A percentile compares a stretch with the other conserved stretches of the same genome.
Conservation (phyloP, 2,888 invertebrate genomes). For the Agrotis segetum region DNA sequence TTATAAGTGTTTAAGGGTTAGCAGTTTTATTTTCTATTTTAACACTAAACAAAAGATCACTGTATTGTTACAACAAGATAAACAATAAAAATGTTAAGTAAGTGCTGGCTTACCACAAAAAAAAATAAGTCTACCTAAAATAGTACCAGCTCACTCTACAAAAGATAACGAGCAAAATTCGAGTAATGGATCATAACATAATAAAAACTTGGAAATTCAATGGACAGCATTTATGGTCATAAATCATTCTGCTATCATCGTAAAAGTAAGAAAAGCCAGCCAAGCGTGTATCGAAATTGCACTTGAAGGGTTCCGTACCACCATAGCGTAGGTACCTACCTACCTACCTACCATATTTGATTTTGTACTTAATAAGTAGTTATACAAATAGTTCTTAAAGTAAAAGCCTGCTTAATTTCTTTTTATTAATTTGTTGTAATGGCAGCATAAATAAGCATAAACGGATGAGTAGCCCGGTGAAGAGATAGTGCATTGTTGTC, state of each 20-base stretch:
- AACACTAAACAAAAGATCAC: neutral
- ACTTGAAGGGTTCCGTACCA: neutral
- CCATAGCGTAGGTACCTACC: no score
- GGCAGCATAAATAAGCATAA: no score
- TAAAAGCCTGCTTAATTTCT: no score
- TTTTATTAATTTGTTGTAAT: no score
- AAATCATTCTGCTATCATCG: slow-evolving; percentile 23
- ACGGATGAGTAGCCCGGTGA: no score
- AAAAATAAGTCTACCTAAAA: neutral
- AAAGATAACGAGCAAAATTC: slow-evolving; percentile 31
- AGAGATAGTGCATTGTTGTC: no score
- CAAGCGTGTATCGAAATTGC: neutral
- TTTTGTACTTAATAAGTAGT: no score
- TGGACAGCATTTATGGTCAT: slow-evolving; percentile 9
- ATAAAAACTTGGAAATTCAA: slow-evolving; percentile 45
- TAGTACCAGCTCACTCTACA: slow-evolving; percentile 21
- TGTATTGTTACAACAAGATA: neutral
- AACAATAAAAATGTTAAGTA: slow-evolving; percentile 6
- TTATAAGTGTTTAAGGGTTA: no score
- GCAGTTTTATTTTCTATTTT: no score
- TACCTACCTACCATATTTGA: no score
- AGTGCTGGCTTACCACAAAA: neutral
- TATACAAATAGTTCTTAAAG: no score
- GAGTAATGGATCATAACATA: slow-evolving; percentile 28
- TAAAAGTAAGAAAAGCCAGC: slow-evolving; percentile 27